phyloP scores from a whole-genome alignment of 2,888 invertebrate species.

The Pardosa pseudoannulata region DNA sequence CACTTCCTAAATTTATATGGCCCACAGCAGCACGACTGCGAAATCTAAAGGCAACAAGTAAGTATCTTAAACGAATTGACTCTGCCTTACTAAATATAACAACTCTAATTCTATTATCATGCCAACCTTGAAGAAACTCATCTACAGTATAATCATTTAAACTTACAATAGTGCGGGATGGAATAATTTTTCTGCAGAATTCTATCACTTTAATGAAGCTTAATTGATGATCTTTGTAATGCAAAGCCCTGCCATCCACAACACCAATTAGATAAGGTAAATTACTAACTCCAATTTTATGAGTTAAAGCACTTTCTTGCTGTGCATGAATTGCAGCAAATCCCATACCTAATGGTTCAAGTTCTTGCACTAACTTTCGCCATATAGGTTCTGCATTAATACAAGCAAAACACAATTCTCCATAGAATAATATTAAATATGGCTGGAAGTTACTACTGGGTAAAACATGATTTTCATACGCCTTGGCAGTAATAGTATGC shows the following conservation, averaged over 20 bases:
- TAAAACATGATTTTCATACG: conserved; percentile 90
- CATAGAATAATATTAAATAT: conserved; percentile 91
- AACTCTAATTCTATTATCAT: conserved; percentile 92
- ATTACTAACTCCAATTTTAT: conserved; percentile 87
- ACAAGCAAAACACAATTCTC: conserved; percentile 96
- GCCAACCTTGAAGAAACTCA: conserved; percentile 89
- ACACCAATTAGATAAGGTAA: conserved; percentile 89
- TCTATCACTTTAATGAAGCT: conserved; percentile 86
- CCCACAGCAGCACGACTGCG: conserved; percentile 91
- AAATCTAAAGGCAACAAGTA: conserved; percentile 91
- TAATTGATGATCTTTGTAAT: conserved; percentile 89
- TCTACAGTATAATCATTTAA: conserved; percentile 86
- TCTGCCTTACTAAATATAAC: conserved; percentile 85
- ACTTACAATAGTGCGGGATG: conserved; percentile 85
- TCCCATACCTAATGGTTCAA: conserved; percentile 88
- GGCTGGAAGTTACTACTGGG: conserved; percentile 90
- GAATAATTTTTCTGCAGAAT: conserved; percentile 91
- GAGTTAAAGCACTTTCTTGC: conserved; percentile 86
- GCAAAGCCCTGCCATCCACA: conserved; percentile 88
- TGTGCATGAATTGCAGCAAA: conserved; percentile 85
- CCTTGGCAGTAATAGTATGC: conserved; percentile 89
- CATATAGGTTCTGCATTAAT: conserved; percentile 91
- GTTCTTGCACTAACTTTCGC: conserved; percentile 87
- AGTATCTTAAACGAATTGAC: conserved; percentile 88
- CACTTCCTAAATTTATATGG: conserved; percentile 79